phyloP scores from a whole-genome alignment of 2,888 invertebrate genomes.

The Drosophila meridiana region DNA sequence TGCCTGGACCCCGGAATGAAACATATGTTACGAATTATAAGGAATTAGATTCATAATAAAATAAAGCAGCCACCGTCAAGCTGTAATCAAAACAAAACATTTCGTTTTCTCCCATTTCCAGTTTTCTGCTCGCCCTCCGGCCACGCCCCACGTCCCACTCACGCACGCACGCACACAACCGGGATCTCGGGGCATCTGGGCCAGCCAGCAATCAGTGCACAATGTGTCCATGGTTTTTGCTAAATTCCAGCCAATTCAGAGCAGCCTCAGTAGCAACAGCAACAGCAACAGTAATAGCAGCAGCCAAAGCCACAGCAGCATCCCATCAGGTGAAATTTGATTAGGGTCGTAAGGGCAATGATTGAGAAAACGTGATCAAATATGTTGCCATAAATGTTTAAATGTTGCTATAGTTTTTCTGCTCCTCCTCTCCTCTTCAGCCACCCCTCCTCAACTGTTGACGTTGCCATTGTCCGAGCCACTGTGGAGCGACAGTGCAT shows the following conservation, averaged over 20 bases:
- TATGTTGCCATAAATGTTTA: constrained; percentile 80
- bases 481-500: constrained; percentile 51
- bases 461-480: constrained; percentile 51
- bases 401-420: constrained; percentile 70
- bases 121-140: constrained; percentile 3
- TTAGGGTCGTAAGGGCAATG: constrained; percentile 83
- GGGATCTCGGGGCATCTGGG: constrained; percentile 22
- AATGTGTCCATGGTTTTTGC: constrained; percentile 76
- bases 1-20: constrained; percentile 50
- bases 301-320: constrained; percentile 28
- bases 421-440: neutral
- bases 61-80: constrained; percentile 71
- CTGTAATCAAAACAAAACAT: constrained; percentile 80
- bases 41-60: constrained; percentile 81
- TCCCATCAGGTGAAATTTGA: constrained; percentile 84
- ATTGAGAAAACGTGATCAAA: constrained; percentile 83
- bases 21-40: constrained; percentile 81
- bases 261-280: constrained; percentile 16
- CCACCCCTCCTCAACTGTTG: neutral
- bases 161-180: constrained; percentile 48
- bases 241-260: constrained; percentile 56
- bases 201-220: constrained; percentile 73
- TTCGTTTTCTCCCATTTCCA: constrained; percentile 39
- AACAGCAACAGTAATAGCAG: constrained; percentile 7
- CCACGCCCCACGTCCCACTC: constrained; percentile 40